These are phyloP conservation scores for Drosophila pruinosa DNA, from an alignment of 1,140 invertebrate species.

Conservation along the genomic window DNA sequence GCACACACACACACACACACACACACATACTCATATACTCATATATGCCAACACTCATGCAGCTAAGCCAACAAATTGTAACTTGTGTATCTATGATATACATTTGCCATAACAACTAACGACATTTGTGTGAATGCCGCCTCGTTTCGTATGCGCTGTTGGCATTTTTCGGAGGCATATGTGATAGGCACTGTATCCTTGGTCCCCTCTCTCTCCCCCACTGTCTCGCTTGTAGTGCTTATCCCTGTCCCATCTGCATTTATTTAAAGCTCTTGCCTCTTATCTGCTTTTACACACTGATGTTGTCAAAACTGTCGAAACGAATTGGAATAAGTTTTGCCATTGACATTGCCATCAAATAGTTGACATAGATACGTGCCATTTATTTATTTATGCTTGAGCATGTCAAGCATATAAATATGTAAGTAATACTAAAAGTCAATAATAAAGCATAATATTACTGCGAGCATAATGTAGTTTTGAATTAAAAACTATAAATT, in stretches of 20 bases:
- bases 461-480: too few species aligned
- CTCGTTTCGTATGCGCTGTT: constrained; percentile 51
- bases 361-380: not conserved
- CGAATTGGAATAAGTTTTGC: not conserved
- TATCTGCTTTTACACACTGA: constrained; percentile 37
- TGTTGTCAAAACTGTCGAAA: constrained; percentile 31
- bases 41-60: not conserved
- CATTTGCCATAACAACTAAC: constrained; percentile 64
- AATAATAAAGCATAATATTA: too few species aligned
- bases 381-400: not conserved
- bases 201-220: not conserved
- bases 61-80: constrained; percentile 59
- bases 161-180: constrained; percentile 11
- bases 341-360: constrained; percentile 1
- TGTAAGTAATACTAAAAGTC: too few species aligned
- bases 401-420: not conserved
- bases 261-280: constrained; percentile 25
- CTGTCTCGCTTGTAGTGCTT: not conserved
- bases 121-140: constrained; percentile 37
- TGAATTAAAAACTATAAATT: too few species aligned
- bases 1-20: not conserved
- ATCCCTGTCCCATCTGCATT: constrained; percentile 23
- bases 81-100: constrained; percentile 57
- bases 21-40: not conserved
- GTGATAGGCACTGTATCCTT: not conserved